Evolutionary conservation across 2,797 vertebrate genomes (phyloP).

Genomic region (Megalops cyprinoides): DNA sequence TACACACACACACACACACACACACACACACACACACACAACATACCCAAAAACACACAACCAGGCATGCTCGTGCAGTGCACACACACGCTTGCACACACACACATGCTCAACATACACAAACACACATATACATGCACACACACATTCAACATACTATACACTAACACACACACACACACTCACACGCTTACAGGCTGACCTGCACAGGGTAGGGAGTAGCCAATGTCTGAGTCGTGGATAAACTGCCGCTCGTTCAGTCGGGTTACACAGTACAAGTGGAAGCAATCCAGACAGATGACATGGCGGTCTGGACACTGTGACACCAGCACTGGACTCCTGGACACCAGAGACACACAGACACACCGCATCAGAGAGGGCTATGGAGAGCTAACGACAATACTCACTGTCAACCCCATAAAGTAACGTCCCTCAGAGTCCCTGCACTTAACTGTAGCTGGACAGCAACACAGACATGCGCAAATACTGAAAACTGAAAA

Average conservation of each 20-base stretch:
- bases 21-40: neutral
- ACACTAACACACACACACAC: conserved; percentile 21
- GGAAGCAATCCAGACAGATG: conserved; percentile 91
- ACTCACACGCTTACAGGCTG: no score
- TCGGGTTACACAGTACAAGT: conserved; percentile 82
- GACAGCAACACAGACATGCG: neutral
- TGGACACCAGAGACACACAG: conserved; percentile 51
- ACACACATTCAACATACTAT: no score
- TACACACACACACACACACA: conserved; percentile 1
- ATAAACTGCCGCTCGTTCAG: conserved; percentile 86
- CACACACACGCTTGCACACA: neutral
- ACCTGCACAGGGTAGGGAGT: conserved; percentile 90
- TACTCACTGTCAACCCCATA: neutral
- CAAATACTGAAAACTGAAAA: no score
- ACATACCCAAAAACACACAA: no score
- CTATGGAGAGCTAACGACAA: no score
- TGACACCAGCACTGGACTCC: conserved; percentile 86
- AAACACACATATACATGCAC: neutral
- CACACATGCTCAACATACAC: no score
- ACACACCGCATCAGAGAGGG: no score
- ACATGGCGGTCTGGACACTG: conserved; percentile 84
- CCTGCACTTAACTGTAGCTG: neutral
- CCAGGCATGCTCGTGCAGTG: no score
- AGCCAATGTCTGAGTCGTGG: conserved; percentile 76
- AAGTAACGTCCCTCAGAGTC: neutral